phyloP scores from a whole-genome alignment of 2,888 invertebrate genomes.

The Phasia obesa region DNA sequence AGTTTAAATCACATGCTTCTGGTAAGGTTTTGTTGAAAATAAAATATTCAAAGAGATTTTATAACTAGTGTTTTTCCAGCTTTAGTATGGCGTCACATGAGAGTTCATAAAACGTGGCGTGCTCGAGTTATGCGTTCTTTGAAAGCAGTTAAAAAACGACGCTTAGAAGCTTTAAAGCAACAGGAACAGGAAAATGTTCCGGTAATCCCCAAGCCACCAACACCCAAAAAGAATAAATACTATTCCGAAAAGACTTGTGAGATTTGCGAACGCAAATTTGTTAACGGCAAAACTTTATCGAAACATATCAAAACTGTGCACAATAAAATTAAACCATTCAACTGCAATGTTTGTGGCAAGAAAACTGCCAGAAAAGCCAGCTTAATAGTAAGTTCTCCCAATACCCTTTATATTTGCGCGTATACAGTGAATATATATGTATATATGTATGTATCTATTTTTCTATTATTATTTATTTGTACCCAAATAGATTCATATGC shows the following conservation, averaged over 20 bases:
- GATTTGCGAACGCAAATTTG: conserved; percentile 87
- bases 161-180: conserved; percentile 58
- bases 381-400: conserved; percentile 83
- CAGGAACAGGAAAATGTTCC: not conserved
- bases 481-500: conserved; percentile 87
- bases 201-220: conserved; percentile 33
- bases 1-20: conserved; percentile 84
- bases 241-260: conserved; percentile 87
- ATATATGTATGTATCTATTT: not conserved
- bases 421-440: not conserved
- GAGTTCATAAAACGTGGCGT: conserved; percentile 84
- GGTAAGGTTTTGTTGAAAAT: conserved; percentile 75
- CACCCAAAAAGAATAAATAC: conserved; percentile 81
- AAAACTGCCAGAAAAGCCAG: conserved; percentile 88
- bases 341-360: conserved; percentile 89
- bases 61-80: conserved; percentile 75
- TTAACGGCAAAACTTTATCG: conserved; percentile 87
- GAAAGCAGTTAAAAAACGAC: conserved; percentile 75
- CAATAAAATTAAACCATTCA: conserved; percentile 88
- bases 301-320: conserved; percentile 89
- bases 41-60: not conserved
- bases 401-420: not conserved
- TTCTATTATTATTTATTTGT: not conserved
- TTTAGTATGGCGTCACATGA: conserved; percentile 86
- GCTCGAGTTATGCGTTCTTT: conserved; percentile 77